Base-by-base conservation (phyloP, 2,888 invertebrate species). In the Drosophila paranaensis region DNA sequence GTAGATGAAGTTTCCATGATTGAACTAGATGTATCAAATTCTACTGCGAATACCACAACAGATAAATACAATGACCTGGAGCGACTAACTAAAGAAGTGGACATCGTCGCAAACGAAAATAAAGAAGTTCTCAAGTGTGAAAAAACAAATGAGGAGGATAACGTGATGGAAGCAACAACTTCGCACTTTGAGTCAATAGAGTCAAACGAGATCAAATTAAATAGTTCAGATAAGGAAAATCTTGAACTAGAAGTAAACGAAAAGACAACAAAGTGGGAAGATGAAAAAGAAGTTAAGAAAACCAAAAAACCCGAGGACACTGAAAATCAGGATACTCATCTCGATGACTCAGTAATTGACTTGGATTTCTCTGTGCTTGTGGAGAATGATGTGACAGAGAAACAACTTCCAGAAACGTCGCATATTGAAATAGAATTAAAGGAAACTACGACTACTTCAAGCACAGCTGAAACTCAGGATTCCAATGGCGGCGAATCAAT, bases 1-100 rank as follows among this genome's bases (percentile, higher is more conserved):
- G 20, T 11, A 8, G 10, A 35, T 37, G 35, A 60, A 30, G 45
- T 58, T 2, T 65, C 40, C 2, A 54, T 57, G 8, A 39, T 46
- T 45, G 40, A 69, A 42, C 8, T 67, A 30, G 48, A 61, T 58
- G 27, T 16, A 3, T 53, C 53, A 56, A 51, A 6, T 35, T n/a
- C 37, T 40, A 27, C n/a, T 11, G 11, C 16, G 13, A n/a, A 46
- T 25, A 16, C 20, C 20, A 43, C 20, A 13, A 20, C 13, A 11
- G 20, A 33, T 3, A 46, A 43, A 10, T 9, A 42, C 30, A 60
- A 16, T 3, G 46, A 11, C 33, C 25, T 56, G 5, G 13, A 43
- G n/a, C 30, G 30, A 30, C n/a, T 50, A 25, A 42, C 39, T 25
- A 33, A 57, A 9, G 42, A 43, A 25, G 10, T 57, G 10, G 43